phyloP scores from a whole-genome alignment of 1,140 invertebrate species.

The Olivierus martensii region DNA sequence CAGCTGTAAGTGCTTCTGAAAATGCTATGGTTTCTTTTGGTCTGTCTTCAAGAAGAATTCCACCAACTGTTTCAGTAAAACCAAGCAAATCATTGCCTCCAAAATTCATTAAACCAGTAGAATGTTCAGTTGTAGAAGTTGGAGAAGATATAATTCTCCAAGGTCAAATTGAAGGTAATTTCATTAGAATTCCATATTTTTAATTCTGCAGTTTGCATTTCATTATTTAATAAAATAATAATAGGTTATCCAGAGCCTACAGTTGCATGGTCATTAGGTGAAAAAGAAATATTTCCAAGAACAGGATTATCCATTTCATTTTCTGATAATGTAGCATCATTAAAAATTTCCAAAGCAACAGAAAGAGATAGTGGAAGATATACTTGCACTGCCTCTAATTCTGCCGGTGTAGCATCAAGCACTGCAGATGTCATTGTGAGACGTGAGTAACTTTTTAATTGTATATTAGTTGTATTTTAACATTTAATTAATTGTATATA shows the following conservation, averaged over 20 bases:
- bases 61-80: no score
- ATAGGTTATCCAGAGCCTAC: constrained; percentile 58
- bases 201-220: no score
- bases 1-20: no score
- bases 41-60: no score
- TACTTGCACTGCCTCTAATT: constrained; percentile 53
- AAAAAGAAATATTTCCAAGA: constrained; percentile 35
- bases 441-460: no score
- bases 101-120: constrained; percentile 59
- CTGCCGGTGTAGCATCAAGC: constrained; percentile 47
- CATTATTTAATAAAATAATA: no score
- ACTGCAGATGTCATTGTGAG: no score
- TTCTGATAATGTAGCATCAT: constrained; percentile 40
- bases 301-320: constrained; percentile 34
- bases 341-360: constrained; percentile 56
- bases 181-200: no score
- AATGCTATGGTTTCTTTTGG: no score
- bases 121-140: constrained; percentile 55
- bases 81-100: constrained; percentile 37
- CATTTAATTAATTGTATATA: no score
- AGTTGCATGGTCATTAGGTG: constrained; percentile 66
- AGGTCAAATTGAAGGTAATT: constrained; percentile 43
- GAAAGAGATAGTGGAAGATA: constrained; percentile 51
- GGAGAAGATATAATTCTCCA: constrained; percentile 59
- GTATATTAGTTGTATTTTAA: no score